Evolutionary conservation across 2,113 vertebrate species (phyloP).

Genomic region (Microtus richardsoni): DNA sequence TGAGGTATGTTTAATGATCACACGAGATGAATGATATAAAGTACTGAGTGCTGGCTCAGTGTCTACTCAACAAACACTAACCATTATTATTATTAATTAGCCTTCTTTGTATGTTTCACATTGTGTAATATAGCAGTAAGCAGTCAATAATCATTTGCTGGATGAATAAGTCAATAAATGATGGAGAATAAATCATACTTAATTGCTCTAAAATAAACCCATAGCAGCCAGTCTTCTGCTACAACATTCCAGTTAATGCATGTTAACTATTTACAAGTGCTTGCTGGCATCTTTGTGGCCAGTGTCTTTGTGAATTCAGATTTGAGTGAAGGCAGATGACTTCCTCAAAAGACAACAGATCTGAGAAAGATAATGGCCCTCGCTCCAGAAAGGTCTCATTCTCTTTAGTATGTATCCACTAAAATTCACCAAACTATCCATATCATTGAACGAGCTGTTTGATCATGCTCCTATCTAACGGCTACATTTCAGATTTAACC

Average conservation of each 20-base stretch:
- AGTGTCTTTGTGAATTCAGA: not conserved
- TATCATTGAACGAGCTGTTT: not conserved
- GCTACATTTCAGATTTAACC: slow-evolving; percentile 17
- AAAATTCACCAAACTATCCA: not conserved
- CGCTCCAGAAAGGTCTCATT: not conserved
- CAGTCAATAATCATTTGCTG: slow-evolving; percentile 80
- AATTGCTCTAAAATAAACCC: slow-evolving; percentile 75
- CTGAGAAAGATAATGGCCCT: not conserved
- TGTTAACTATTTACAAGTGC: slow-evolving; percentile 36
- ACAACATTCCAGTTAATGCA: slow-evolving; percentile 54
- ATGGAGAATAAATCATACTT: slow-evolving; percentile 79
- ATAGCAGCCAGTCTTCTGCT: slow-evolving; percentile 16
- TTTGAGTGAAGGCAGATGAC: not conserved
- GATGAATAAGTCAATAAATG: slow-evolving; percentile 79
- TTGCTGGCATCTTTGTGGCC: not conserved
- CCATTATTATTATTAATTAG: slow-evolving; percentile 72
- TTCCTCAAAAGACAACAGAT: not conserved
- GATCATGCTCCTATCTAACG: not conserved
- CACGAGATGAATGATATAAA: not conserved
- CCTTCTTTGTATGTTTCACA: slow-evolving; percentile 49
- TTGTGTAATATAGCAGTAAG: slow-evolving; percentile 69
- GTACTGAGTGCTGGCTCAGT: not conserved
- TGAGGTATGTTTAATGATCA: not conserved
- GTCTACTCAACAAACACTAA: not conserved
- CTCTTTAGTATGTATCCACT: not conserved